Conservation (phyloP, 2,797 vertebrate species). For the Bucorvus abyssinicus region DNA sequence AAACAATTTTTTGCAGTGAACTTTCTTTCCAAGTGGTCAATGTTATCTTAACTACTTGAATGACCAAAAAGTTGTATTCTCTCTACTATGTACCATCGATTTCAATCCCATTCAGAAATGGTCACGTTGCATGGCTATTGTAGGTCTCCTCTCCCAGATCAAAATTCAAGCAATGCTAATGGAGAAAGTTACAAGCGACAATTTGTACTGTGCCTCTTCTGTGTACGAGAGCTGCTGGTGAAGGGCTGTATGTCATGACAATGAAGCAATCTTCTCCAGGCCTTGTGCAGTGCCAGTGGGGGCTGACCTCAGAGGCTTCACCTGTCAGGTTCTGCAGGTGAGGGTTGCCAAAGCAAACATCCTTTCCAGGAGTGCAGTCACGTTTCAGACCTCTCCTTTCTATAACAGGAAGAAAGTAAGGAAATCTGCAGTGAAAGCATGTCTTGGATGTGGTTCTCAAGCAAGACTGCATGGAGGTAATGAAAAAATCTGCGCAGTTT, state of each 20-base stretch:
- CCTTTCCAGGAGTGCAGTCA: neutral
- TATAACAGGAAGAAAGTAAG: neutral
- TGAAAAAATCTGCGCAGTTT: neutral
- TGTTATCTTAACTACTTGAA: neutral
- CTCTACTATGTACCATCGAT: neutral
- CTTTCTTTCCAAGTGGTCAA: neutral
- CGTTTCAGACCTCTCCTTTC: neutral
- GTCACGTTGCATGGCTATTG: neutral
- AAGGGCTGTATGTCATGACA: neutral
- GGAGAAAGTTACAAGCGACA: neutral
- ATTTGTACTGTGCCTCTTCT: neutral
- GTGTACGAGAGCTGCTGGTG: neutral
- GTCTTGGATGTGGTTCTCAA: neutral
- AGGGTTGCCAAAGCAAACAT: neutral
- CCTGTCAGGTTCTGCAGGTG: neutral
- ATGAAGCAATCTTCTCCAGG: neutral
- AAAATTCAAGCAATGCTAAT: neutral
- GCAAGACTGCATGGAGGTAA: accelerated
- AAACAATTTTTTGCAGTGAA: neutral
- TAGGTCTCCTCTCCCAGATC: neutral
- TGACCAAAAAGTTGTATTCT: neutral
- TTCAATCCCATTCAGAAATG: neutral
- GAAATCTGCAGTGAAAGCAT: neutral
- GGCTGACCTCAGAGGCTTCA: neutral
- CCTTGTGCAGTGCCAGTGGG: no score